phyloP scores from a whole-genome alignment of 1,140 invertebrate species.

The Polyergus mexicanus region DNA sequence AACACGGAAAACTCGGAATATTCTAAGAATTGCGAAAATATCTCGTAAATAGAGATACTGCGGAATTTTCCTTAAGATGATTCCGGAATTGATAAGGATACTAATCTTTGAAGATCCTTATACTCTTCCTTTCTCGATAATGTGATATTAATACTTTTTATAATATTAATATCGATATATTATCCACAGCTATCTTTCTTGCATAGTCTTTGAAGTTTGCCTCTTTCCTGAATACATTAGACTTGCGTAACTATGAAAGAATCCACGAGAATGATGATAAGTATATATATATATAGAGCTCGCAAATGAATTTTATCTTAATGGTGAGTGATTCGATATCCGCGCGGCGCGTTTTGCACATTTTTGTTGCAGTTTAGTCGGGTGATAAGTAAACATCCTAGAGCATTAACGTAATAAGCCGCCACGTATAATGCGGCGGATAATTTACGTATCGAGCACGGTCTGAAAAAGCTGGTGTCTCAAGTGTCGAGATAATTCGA shows the following conservation, averaged over 20 bases:
- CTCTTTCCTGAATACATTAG: neutral
- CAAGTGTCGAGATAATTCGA: slow-evolving; percentile 68
- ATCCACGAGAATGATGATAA: neutral
- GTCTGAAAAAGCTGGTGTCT: slow-evolving; percentile 19
- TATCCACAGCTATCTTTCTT: neutral
- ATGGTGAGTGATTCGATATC: neutral
- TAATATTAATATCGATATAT: neutral
- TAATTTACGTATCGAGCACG: slow-evolving; percentile 31
- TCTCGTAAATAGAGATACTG: neutral
- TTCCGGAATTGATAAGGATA: neutral
- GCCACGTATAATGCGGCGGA: slow-evolving; percentile 40
- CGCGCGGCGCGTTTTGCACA: neutral
- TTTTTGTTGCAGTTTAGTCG: slow-evolving; percentile 6
- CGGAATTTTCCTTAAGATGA: neutral
- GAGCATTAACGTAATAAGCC: slow-evolving; percentile 66
- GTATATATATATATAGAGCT: no score
- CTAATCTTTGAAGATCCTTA: neutral
- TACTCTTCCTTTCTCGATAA: neutral
- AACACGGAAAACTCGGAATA: neutral
- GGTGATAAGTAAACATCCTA: slow-evolving; percentile 35
- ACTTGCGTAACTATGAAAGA: neutral
- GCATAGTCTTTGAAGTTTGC: neutral
- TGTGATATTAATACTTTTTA: neutral
- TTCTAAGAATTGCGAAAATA: neutral
- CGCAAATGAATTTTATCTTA: neutral